Evolutionary conservation across 1,140 invertebrate species (phyloP).

Genomic region (Rhyacophila brunnea): DNA sequence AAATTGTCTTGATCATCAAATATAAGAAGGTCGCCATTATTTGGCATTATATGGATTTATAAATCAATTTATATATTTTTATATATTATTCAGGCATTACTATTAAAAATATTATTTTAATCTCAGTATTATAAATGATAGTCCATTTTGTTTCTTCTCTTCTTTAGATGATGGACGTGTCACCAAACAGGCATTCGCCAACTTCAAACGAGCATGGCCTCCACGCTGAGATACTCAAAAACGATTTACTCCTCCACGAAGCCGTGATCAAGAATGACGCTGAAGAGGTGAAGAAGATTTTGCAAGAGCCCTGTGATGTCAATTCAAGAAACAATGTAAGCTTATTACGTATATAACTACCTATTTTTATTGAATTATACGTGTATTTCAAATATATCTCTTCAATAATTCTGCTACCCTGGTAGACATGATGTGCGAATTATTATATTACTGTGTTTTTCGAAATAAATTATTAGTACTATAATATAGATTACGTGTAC

Average conservation of each 20-base stretch:
- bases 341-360: conserved; percentile 33
- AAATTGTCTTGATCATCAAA: no score
- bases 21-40: no score
- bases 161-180: conserved; percentile 30
- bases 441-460: not conserved
- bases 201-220: conserved; percentile 15
- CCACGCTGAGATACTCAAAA: conserved; percentile 57
- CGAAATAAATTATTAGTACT: not conserved
- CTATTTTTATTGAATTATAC: no score
- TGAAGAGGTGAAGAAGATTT: conserved; percentile 61
- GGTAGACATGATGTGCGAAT: no score
- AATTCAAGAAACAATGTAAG: conserved; percentile 72
- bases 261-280: conserved; percentile 73
- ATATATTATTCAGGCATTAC: no score
- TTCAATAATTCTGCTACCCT: not conserved
- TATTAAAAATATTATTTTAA: no score
- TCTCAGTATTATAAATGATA: no score
- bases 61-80: no score
- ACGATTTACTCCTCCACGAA: conserved; percentile 69
- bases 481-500: not conserved
- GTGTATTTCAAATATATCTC: not conserved
- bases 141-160: no score
- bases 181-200: conserved; percentile 19
- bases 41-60: no score
- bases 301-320: conserved; percentile 64